Base-by-base conservation (phyloP, 92 coral and sea anemone species). In the Chrysogorgia sp. region DNA sequence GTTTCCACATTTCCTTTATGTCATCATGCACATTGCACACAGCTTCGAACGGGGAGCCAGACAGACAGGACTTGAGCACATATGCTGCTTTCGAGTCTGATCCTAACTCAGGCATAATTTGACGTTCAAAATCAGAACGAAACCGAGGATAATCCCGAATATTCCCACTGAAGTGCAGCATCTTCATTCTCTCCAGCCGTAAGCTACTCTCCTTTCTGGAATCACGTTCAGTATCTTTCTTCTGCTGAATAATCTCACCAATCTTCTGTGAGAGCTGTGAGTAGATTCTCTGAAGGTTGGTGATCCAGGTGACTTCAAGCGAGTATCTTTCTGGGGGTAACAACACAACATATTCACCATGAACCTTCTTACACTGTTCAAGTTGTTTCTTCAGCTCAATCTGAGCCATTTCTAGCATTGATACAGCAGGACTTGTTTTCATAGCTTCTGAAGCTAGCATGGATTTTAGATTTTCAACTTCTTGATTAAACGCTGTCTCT, bases 111-210 rank as follows among this genome's bases (percentile, higher is more conserved):
- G 86, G 92, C 78, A 81, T 49, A 66, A 86, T 84, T 58, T 89
- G 85, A 21, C 77, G 50, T 34, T 89, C 76, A 62, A 86, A 89
- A 52, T 86, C 88, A 3, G 55, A 57, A 71, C 81, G 68, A 69
- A 82, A 82, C 40, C 67, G 75, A 10, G 90, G 85, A 53, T 82
- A 82, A 20, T 89, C 80, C 71, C 88, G 76, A 55, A 86, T 53
- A 22, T 86, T 69, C 31, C 86, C 92, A 59, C 82, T 62, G 62
- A 88, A 88, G n/a, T 41, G 41, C 13, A 89, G 86, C 71, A 88
- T 37, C 31, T 76, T 84, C 52, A 77, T 78, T 55, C 79, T 80
- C 52, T 80, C 84, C 47, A 84, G 19, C 20, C 40, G 64, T 26
- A 88, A 55, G 33, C 30, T 23, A 70, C 61, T 71, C 24, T 43